phyloP scores from a whole-genome alignment of 1,140 invertebrate genomes.

The Heterodera schachtii region DNA sequence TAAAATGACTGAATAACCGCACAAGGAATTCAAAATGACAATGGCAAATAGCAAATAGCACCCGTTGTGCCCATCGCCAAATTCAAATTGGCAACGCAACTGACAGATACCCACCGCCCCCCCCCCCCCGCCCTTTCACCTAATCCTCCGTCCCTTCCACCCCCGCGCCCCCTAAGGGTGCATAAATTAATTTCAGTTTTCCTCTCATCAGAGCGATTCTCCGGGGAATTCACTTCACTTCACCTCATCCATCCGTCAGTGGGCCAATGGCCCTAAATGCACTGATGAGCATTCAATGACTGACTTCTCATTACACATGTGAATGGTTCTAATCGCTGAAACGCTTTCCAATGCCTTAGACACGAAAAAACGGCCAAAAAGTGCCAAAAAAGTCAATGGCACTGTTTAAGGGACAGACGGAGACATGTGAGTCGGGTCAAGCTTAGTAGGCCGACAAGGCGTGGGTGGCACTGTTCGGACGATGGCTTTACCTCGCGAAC shows the following conservation, averaged over 20 bases:
- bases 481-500: neutral
- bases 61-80: neutral
- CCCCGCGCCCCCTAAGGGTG: neutral
- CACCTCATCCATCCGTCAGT: neutral
- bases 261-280: neutral
- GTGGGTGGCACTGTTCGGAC: too few relatives aligned
- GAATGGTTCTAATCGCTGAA: neutral
- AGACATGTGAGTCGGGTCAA: too few relatives aligned
- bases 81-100: neutral
- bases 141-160: neutral
- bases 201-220: neutral
- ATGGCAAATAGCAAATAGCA: neutral
- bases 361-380: neutral
- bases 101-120: neutral
- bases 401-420: too few relatives aligned
- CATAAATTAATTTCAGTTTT: slow-evolving; percentile 15
- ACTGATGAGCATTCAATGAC: neutral
- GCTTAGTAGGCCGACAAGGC: too few relatives aligned
- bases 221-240: neutral
- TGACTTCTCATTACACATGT: too few relatives aligned
- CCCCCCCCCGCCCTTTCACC: neutral
- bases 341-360: neutral
- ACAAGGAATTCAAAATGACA: too few relatives aligned
- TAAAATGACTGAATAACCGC: too few relatives aligned
- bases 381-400: too few relatives aligned